Evolutionary conservation across 2,113 vertebrate species (phyloP).

Genomic region (Atlantisia rogersi): DNA sequence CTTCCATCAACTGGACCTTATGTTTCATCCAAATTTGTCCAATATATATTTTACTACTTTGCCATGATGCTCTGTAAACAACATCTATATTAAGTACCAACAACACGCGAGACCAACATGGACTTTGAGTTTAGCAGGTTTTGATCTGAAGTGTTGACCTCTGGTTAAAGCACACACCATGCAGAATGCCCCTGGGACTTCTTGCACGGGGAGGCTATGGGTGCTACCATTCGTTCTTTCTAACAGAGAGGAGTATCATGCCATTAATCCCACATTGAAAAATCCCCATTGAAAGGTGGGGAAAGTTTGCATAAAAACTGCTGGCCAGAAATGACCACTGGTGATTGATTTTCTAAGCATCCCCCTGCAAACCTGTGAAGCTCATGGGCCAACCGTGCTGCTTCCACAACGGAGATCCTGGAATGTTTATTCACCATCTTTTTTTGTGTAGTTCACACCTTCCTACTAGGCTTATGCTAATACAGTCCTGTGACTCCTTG

Average conservation of each 20-base stretch:
- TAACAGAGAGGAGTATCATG: background rate
- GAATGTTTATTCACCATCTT: background rate
- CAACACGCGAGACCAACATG: background rate
- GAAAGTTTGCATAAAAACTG: background rate
- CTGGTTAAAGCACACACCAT: background rate
- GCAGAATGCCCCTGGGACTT: background rate
- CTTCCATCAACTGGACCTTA: background rate
- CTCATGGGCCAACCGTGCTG: background rate
- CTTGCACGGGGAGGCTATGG: accelerated
- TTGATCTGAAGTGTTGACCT: background rate
- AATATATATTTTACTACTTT: background rate
- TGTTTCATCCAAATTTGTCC: background rate
- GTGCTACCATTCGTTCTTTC: background rate
- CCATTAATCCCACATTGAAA: background rate
- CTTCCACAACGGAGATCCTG: background rate
- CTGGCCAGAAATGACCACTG: background rate
- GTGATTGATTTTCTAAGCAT: background rate
- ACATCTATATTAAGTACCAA: background rate
- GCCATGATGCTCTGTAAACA: background rate
- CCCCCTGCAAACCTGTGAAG: background rate
- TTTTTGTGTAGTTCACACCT: background rate
- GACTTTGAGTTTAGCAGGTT: background rate
- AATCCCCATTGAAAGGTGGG: background rate
- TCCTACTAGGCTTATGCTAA: background rate
- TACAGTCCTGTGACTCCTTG: background rate